Base-by-base conservation (phyloP, 2,888 invertebrate genomes). In the Drosophila antonietae region DNA sequence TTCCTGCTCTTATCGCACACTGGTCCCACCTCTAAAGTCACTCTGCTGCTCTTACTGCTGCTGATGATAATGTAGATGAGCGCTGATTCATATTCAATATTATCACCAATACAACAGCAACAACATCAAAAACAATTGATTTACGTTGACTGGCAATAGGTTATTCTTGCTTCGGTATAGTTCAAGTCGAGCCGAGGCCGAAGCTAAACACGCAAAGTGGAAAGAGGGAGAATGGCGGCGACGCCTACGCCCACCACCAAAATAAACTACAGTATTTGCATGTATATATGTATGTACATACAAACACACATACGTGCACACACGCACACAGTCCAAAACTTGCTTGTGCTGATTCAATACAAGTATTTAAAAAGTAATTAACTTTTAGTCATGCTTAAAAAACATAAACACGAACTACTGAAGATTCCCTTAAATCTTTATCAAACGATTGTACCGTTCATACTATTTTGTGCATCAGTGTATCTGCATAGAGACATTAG, bases 171-270 rank as follows among this genome's bases (percentile, higher is more conserved):
- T 68, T 20, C 70, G 70, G 61, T 68, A 78, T 74, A 80, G 83
- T 70, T 75, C 64, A 73, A 80, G 73, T 68, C 66, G 47, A 67
- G 63, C 55, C 77, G 77, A 78, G 78, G 78, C 75, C 75, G 60
- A 70, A 76, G 56, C 65, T 63, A 75, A 74, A 62, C 77, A 78
- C 75, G 75, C 75, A 71, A 75, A 65, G 74, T 61, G 61, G 61
- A 28, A 44, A 47, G 58, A 15, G 62, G 68, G 56, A 63, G 79
- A 58, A 77, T 68, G 78, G 78, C 75, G 80, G 73, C 80, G 64
- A 81, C 83, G 79, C 79, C 81, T 79, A 78, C 80, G 62, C 81
- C 81, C 78, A 83, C 73, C 71, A 68, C 83, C 70, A 68, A 74
- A 68, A 68, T 62, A 67, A 77, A 78, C 78, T 68, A 78, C 69